Base-by-base conservation (phyloP, 2,797 vertebrate genomes). In the Lithobates pipiens region DNA sequence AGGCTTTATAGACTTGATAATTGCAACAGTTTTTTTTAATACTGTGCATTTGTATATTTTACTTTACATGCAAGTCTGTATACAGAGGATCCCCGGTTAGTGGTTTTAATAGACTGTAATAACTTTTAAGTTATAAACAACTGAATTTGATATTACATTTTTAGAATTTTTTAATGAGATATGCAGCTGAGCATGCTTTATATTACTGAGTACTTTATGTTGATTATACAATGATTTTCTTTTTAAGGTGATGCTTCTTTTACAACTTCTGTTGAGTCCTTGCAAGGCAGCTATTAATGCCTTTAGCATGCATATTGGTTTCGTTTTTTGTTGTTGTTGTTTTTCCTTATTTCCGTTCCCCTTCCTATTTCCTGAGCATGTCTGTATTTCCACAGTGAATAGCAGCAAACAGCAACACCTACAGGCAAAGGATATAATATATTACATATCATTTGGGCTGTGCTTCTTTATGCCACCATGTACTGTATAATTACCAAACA, bases 81-180 rank as follows among this genome's bases (percentile, higher is more conserved):
- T 97, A 97, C 95, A 96, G 98, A 97, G 98, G 98, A 97, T 99
- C 98, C 90, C 98, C 98, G 97, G 98, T 99, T 94, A 96, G 98
- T 99, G 95, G 76, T 67, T 67, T 67, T 29, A 25, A 11, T 67
- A 25, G 65, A n/a, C n/a, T 65, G 25, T 25, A 9, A 25, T 65
- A n/a, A 21, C 11, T 25, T 9, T n/a, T n/a, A n/a, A n/a, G 44
- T 46, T 13, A 46, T 13, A 65, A 25, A 65, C 39, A 39, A 39
- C 39, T 25, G n/a, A 18, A 61, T 25, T 54, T 10, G 7, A 65
- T 65, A 65, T 2, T 65, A 65, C 2, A 10, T 39, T 39, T 39
- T 10, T 18, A 67, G 5, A 8, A 15, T 67, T 15, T 13, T 67
- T 23, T 2, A 61, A 61, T 61, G 5, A 3, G 54, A 23, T 61